Percentiles rank a stretch among this genome's conserved stretches.
These are phyloP conservation scores for Campoplex nolae DNA, from an alignment of 2,888 invertebrate genomes.

Conservation along the genomic window DNA sequence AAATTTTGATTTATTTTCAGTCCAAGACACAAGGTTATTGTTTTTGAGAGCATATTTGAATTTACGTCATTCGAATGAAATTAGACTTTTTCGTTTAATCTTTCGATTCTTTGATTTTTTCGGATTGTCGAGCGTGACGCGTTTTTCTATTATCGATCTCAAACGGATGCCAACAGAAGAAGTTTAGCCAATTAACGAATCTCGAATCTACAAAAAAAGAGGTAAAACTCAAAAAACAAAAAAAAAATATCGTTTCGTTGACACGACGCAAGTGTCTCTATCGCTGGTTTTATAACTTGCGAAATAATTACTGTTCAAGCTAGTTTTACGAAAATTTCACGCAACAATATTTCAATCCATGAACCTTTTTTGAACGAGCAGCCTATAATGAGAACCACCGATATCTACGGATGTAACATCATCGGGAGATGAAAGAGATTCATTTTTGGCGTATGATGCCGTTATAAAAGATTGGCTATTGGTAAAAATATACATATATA, in stretches of 20 bases:
- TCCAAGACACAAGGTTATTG: not conserved
- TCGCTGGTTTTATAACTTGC: not conserved
- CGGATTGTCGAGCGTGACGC: not conserved
- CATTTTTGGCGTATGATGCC: constrained; percentile 42
- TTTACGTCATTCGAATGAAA: not conserved
- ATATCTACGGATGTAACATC: not conserved
- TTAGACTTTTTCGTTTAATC: not conserved
- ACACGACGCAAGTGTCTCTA: not conserved
- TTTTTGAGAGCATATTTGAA: too few species aligned
- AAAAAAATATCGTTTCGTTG: not conserved
- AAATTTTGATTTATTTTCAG: not conserved
- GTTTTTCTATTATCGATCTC: not conserved
- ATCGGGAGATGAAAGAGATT: constrained; percentile 15
- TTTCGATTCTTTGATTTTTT: not conserved
- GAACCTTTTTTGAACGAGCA: not conserved
- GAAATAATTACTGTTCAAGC: too few species aligned
- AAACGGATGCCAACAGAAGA: not conserved
- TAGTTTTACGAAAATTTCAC: too few species aligned
- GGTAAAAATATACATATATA: not conserved
- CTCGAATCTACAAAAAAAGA: not conserved
- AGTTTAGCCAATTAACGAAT: not conserved
- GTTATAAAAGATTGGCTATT: constrained; percentile 43
- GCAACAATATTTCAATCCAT: constrained; percentile 10
- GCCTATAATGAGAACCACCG: not conserved
- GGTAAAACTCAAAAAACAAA: not conserved